A percentile compares a stretch with the other conserved stretches of the same genome.
Evolutionary conservation across 2,113 vertebrate genomes (phyloP).

Genomic region (Podarcis cretensis): DNA sequence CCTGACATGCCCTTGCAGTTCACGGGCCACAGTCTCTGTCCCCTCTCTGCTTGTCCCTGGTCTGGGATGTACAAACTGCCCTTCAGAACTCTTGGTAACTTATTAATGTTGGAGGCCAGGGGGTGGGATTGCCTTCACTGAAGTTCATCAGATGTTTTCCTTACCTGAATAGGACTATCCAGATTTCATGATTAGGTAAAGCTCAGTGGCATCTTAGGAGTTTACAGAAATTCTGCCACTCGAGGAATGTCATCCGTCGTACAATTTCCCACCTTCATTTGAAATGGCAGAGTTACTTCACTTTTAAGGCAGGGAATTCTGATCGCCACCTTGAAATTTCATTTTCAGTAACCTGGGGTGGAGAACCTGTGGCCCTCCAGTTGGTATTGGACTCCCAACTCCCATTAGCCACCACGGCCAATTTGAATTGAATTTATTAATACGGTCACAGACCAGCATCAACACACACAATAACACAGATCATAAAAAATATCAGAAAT

Average conservation of each 20-base stretch:
- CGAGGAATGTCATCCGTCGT: not conserved
- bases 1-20: not conserved
- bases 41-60: not conserved
- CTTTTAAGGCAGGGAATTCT: not conserved
- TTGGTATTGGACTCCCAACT: no score
- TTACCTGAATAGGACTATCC: not conserved
- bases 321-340: not conserved
- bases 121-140: not conserved
- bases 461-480: no score
- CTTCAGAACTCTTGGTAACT: not conserved
- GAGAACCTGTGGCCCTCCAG: no score
- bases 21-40: not conserved
- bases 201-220: not conserved
- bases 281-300: not conserved
- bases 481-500: no score
- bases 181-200: not conserved
- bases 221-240: not conserved
- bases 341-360: not conserved
- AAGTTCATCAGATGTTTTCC: not conserved
- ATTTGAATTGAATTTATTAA: no score
- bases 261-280: not conserved
- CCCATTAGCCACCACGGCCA: no score
- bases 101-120: no score
- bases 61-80: not conserved
- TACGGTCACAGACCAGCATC: no score